Evolutionary conservation across 2,113 vertebrate genomes (phyloP).

Genomic region (Ammodytes dubius): DNA sequence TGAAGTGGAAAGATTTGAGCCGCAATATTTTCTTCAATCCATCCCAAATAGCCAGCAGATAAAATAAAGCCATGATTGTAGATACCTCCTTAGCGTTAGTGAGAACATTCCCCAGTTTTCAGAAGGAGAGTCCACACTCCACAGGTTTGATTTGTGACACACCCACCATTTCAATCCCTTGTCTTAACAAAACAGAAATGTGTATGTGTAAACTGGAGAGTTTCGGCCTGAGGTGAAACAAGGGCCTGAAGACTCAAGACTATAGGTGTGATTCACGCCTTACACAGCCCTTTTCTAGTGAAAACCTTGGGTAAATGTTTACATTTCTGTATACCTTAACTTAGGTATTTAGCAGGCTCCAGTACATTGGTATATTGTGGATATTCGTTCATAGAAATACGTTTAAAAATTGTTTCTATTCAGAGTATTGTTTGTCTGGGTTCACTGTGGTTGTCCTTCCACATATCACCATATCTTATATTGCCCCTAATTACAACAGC

Average conservation of each 20-base stretch:
- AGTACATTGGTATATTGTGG: not conserved
- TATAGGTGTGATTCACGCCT: not conserved
- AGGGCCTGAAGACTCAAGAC: not conserved
- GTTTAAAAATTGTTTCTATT: constrained; percentile 5
- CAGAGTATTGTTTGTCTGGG: not conserved
- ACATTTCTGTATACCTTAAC: not conserved
- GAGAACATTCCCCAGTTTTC: not conserved
- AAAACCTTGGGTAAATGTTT: not conserved
- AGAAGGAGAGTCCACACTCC: not conserved
- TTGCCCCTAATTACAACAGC: constrained; percentile 2
- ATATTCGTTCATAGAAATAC: not conserved
- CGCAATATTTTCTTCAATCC: not conserved
- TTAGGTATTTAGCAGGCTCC: not conserved
- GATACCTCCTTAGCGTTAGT: not conserved
- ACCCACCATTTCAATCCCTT: not conserved
- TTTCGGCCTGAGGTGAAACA: not conserved
- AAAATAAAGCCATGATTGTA: not conserved
- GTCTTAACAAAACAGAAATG: not conserved
- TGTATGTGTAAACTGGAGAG: not conserved
- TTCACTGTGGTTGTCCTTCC: constrained; percentile 30
- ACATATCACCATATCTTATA: constrained; percentile 25
- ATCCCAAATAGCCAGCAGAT: not conserved
- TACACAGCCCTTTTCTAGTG: not conserved
- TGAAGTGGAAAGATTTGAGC: not conserved
- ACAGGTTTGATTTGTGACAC: not conserved